Base-by-base conservation (phyloP, 2,113 vertebrate genomes). In the Tylochromis polylepis region DNA sequence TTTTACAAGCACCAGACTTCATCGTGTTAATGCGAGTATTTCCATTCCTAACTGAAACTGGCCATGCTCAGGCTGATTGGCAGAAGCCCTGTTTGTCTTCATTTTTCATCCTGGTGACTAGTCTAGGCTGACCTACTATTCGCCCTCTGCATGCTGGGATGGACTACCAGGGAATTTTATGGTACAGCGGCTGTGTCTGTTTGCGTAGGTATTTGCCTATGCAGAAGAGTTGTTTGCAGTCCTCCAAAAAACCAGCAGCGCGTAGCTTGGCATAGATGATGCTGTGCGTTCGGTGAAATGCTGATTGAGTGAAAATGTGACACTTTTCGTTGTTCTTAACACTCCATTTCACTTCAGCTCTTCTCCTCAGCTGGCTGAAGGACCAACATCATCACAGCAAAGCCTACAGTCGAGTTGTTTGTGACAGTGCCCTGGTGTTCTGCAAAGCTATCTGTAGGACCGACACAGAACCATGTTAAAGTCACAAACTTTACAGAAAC, bases 81-180 rank as follows among this genome's bases (percentile, higher is more conserved):
- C 18, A 67, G 60, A 38, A 67, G 31, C 36, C 34, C 6, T 38
- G 60, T 38, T 65, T 20, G 59, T 22, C 57, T 70, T 16, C 3
- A 11, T 41, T 72, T 4, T 80, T 86, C 81, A 34, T 59, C n/a
- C 60, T 51, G 75, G 38, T 4, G 4, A 16, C 29, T 22, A 12
- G 60, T 80, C 22, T 65, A 62, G 38, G 77, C 72, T 77, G 82
- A 89, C 53, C 58, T 31, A 31, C 80, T 78, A 38, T 58, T 11
- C 34, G 57, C 83, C 79, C 31, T 8, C 46, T 75, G 72, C 82
- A 81, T 85, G 90, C 83, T 83, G 90, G 53, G 84, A 8, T 24
- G 16, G 56, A 58, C 60, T 59, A 3, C 14, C 9, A 1, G 1
- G 41, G 38, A 46, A 46, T 43, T 38, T 72, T 11, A 72, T 46